Evolutionary conservation across 2,113 vertebrate genomes (phyloP).

Genomic region (Sturnira hondurensis): DNA sequence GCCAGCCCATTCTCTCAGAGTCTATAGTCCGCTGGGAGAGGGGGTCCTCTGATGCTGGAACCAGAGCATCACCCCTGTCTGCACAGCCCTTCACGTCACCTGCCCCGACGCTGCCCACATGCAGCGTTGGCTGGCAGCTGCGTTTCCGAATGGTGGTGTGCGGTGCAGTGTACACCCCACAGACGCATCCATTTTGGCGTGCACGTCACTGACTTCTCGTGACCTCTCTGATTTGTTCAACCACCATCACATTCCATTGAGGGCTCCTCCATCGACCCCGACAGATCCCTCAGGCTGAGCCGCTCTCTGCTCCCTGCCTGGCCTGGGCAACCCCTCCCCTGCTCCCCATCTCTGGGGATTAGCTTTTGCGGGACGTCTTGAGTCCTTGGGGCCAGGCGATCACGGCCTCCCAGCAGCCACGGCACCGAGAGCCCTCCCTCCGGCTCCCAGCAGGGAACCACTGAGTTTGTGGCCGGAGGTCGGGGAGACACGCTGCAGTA

Average conservation of each 20-base stretch:
- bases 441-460: constrained; percentile 53
- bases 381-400: accelerated
- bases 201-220: accelerated
- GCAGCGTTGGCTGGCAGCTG: accelerated
- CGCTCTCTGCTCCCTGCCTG: too few species aligned
- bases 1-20: too few species aligned
- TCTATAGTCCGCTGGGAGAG: neutral
- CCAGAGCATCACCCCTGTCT: neutral
- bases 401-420: neutral
- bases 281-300: neutral
- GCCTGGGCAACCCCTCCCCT: neutral
- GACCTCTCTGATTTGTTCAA: neutral
- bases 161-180: neutral
- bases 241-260: too few species aligned
- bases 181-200: neutral
- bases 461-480: constrained; percentile 71
- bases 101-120: accelerated
- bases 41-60: neutral
- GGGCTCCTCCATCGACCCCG: neutral
- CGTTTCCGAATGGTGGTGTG: neutral
- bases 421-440: neutral
- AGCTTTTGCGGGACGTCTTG: neutral
- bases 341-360: neutral
- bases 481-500: constrained; percentile 17
- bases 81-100: neutral